These are phyloP conservation scores for Glyptemys insculpta DNA, from an alignment of 2,797 vertebrate species.

Conservation along the genomic window DNA sequence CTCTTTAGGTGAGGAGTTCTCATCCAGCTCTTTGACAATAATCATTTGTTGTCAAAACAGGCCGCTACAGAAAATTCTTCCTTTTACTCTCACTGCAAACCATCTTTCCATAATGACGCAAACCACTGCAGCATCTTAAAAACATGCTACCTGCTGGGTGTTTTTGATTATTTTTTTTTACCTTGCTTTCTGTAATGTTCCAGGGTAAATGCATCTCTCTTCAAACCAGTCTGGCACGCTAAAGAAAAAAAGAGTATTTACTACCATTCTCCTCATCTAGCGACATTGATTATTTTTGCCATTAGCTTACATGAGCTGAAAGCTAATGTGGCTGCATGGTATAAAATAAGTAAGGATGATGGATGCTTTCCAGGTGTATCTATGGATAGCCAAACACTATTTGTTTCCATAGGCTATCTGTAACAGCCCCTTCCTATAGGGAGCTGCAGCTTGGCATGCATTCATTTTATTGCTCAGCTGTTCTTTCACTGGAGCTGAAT, in stretches of 20 bases:
- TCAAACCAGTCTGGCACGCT: background rate
- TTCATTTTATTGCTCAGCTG: background rate
- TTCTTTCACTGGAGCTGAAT: background rate
- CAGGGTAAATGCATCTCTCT: background rate
- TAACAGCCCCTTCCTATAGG: background rate
- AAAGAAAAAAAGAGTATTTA: background rate
- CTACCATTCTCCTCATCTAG: conserved; percentile 25
- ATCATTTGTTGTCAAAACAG: background rate
- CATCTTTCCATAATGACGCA: background rate
- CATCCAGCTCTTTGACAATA: background rate
- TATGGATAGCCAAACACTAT: conserved; percentile 24
- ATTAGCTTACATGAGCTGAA: conserved; percentile 52
- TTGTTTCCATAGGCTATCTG: background rate
- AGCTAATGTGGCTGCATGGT: conserved; percentile 5
- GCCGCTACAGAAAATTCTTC: background rate
- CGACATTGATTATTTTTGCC: conserved; percentile 11
- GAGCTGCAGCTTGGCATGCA: background rate
- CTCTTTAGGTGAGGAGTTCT: background rate
- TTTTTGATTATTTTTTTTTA: background rate
- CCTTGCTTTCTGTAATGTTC: background rate
- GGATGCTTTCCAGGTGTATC: conserved; percentile 37
- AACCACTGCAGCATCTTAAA: background rate
- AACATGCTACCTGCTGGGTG: background rate
- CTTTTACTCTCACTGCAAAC: background rate
- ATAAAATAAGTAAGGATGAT: conserved; percentile 11